Evolutionary conservation across 2,888 invertebrate genomes (phyloP).

Genomic region (Rutpela maculata): DNA sequence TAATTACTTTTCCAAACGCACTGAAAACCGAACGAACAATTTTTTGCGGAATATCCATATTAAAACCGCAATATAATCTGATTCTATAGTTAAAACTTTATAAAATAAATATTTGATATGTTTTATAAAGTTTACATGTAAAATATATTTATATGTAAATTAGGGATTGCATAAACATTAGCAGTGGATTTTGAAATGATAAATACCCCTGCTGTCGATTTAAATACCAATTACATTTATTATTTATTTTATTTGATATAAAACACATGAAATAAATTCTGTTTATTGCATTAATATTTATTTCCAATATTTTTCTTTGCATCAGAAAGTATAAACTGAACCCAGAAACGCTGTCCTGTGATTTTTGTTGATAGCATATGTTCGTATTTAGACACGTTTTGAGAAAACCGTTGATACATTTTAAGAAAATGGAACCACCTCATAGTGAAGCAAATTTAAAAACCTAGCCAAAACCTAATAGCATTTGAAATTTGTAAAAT

Average conservation of each 20-base stretch:
- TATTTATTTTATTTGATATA: conserved; percentile 17
- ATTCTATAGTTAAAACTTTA: conserved; percentile 23
- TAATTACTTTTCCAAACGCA: not conserved
- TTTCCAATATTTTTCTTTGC: not conserved
- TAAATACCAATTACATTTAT: conserved; percentile 21
- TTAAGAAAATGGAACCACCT: too few relatives aligned
- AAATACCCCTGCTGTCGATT: conserved; percentile 10
- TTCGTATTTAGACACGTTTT: too few relatives aligned
- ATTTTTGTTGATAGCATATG: too few relatives aligned
- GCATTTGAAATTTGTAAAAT: too few relatives aligned
- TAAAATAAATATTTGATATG: conserved; percentile 23
- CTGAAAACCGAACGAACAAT: not conserved
- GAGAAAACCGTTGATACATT: too few relatives aligned
- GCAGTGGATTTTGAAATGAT: conserved; percentile 18
- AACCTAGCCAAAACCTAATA: too few relatives aligned
- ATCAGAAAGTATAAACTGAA: too few relatives aligned
- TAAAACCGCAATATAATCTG: conserved; percentile 21
- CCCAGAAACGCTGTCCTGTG: too few relatives aligned
- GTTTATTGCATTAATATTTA: not conserved
- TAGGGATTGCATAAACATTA: conserved; percentile 22
- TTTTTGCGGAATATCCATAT: conserved; percentile 14
- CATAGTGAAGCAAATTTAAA: too few relatives aligned
- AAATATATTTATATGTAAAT: conserved; percentile 31
- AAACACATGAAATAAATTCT: conserved; percentile 2
- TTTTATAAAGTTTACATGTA: conserved; percentile 12